phyloP scores from a whole-genome alignment of 2,888 invertebrate genomes.

The Trisateles emortualis region DNA sequence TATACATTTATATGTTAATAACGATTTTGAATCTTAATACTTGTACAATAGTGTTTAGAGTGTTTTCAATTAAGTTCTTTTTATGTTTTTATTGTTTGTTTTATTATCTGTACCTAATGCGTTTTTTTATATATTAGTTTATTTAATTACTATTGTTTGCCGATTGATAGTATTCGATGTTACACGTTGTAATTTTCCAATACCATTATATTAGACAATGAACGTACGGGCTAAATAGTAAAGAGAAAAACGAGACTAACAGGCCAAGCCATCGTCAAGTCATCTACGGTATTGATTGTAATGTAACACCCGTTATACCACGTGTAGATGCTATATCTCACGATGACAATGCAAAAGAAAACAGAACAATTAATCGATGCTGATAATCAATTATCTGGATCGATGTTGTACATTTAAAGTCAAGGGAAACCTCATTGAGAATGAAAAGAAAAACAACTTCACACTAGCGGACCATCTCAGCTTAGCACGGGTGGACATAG shows the following conservation, averaged over 20 bases:
- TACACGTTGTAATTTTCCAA: too few species aligned
- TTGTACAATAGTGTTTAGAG: not conserved
- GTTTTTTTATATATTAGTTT: not conserved
- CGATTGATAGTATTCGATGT: too few species aligned
- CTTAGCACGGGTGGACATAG: too few species aligned
- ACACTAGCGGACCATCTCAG: too few species aligned
- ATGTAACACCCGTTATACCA: constrained; percentile 7
- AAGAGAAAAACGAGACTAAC: not conserved
- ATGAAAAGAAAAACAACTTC: not conserved
- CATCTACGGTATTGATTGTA: constrained; percentile 1
- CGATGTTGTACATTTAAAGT: not conserved
- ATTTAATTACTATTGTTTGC: not conserved
- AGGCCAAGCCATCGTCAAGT: not conserved
- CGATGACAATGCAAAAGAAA: constrained; percentile 7
- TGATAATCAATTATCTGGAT: not conserved
- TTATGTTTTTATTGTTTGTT: not conserved
- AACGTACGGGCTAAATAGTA: not conserved
- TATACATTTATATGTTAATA: constrained; percentile 24
- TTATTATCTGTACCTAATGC: not conserved
- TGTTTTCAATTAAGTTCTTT: not conserved
- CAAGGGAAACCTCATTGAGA: not conserved
- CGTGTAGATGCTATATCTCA: constrained; percentile 6
- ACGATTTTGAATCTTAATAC: constrained; percentile 3
- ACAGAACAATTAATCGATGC: not conserved
- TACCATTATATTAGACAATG: not conserved